These are phyloP conservation scores for Nilaparvata lugens DNA, from an alignment of 1,140 invertebrate genomes.

Conservation along the genomic window DNA sequence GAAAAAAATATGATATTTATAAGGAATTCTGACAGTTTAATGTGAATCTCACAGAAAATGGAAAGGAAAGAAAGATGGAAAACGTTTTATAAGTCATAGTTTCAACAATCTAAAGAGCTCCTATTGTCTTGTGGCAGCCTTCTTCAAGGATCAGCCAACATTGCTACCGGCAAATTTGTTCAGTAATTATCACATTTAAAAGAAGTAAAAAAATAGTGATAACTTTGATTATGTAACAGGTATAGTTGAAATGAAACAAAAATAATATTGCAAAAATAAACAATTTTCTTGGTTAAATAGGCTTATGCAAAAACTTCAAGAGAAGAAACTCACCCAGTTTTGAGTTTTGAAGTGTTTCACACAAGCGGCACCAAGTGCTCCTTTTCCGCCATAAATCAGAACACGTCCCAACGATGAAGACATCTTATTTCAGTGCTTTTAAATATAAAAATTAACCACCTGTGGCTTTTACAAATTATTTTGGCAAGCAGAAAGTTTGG, in stretches of 20 bases:
- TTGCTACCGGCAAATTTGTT: not conserved
- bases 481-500: too few relatives aligned
- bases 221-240: not conserved
- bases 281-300: not conserved
- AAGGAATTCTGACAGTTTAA: too few relatives aligned
- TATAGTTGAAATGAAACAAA: not conserved
- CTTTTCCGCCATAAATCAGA: slow-evolving; percentile 87
- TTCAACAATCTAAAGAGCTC: too few relatives aligned
- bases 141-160: too few relatives aligned
- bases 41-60: too few relatives aligned
- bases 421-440: not conserved
- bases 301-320: not conserved
- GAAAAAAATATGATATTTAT: too few relatives aligned
- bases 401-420: slow-evolving; percentile 47
- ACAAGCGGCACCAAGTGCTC: slow-evolving; percentile 80
- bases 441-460: not conserved
- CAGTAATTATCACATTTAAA: not conserved
- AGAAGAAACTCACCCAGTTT: slow-evolving; percentile 61
- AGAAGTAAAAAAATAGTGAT: not conserved
- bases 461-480: not conserved
- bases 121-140: too few relatives aligned
- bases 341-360: slow-evolving; percentile 82
- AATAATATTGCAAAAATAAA: not conserved
- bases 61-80: too few relatives aligned
- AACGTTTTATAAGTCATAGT: too few relatives aligned